These are phyloP conservation scores for Macrostomum cliftonense DNA, from an alignment of 2,888 invertebrate species.

Conservation along the genomic window DNA sequence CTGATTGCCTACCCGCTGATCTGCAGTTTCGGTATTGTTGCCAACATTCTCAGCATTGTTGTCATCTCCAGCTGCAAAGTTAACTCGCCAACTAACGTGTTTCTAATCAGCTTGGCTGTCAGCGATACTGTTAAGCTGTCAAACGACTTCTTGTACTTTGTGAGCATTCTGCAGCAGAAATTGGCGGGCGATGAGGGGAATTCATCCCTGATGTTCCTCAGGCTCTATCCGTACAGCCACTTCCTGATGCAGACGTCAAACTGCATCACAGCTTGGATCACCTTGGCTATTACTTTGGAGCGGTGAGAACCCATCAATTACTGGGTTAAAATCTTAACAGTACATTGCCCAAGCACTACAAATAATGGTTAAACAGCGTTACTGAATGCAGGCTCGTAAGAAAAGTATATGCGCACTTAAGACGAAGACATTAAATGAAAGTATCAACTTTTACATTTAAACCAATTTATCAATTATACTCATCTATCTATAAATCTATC, in stretches of 20 bases:
- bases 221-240: conserved; percentile 17
- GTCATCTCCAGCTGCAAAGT: conserved; percentile 15
- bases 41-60: conserved; percentile 15
- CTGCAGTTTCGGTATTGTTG: conserved; percentile 15
- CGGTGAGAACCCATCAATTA: no score
- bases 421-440: no score
- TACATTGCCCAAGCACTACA: no score
- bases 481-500: no score
- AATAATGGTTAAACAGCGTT: no score
- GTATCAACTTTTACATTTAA: no score
- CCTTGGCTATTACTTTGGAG: conserved; percentile 15
- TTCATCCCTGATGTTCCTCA: conserved; percentile 8
- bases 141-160: conserved; percentile 16
- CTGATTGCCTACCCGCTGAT: conserved; percentile 14
- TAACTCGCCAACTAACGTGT: conserved; percentile 15
- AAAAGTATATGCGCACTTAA: no score
- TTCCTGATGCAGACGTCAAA: conserved; percentile 17
- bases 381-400: no score
- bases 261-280: conserved; percentile 17
- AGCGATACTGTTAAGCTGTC: conserved; percentile 16
- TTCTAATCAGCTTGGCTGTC: conserved; percentile 14
- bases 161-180: conserved; percentile 13
- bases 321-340: no score
- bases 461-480: no score
- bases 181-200: conserved; percentile 9